Conservation (phyloP, 2,888 invertebrate species). For the Aphidoletes aphidimyza region DNA sequence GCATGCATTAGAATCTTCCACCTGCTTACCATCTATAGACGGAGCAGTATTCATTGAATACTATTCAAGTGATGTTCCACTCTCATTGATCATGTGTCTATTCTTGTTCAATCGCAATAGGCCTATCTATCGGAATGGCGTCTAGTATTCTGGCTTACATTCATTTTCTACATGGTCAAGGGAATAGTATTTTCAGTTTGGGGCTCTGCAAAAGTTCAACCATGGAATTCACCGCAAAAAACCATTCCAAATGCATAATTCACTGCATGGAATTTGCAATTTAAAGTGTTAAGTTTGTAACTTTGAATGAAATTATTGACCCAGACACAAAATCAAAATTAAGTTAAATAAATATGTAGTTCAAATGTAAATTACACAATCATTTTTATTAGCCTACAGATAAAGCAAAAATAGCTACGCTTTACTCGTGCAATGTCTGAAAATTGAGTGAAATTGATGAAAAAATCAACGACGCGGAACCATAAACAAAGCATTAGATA, state of each 20-base stretch:
- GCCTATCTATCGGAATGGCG: conserved; percentile 78
- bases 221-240: conserved; percentile 71
- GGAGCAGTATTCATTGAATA: too few relatives aligned
- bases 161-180: conserved; percentile 74
- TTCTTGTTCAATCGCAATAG: conserved; percentile 65
- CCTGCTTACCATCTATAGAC: too few relatives aligned
- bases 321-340: neutral
- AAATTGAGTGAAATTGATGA: neutral
- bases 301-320: neutral
- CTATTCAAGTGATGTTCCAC: too few relatives aligned
- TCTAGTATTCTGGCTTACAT: conserved; percentile 82
- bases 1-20: too few relatives aligned
- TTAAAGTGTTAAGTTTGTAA: too few relatives aligned
- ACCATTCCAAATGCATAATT: neutral
- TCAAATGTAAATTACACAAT: neutral
- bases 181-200: conserved; percentile 76
- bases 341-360: neutral
- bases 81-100: conserved; percentile 55
- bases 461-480: conserved; percentile 37
- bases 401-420: neutral
- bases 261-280: too few relatives aligned
- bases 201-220: conserved; percentile 79
- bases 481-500: conserved; percentile 37
- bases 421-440: neutral
- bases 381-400: neutral